Evolutionary conservation across 2,888 invertebrate genomes (phyloP), one percentile per base, ranked within the genome.

Genomic region (Orgyia antiqua): DNA sequence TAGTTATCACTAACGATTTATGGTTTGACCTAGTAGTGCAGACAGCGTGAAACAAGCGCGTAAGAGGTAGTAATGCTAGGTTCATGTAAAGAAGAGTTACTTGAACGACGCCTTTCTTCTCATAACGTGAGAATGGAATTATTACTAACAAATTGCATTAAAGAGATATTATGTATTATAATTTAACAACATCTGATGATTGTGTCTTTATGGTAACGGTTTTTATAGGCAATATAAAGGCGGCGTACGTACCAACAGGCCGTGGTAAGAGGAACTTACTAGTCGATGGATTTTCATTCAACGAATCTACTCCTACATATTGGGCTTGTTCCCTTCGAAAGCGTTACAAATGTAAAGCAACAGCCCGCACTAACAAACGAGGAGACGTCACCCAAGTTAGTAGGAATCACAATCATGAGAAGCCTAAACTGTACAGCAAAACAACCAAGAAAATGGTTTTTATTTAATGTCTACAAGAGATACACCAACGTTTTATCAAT

Each of bases 241-340:
- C 76, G 10, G 77, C 69, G 5, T 80, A 80, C 32, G 59, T 79
- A 35, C 77, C 77, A 4, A 77, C 78, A 3, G 60, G 58, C 7
- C 56, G 66, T 13, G 76, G 79, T 10, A 74, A 68, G 43, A 65
- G 61, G 35, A 56, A 54, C 24, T 55, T 79, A 31, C 51, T 80
- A n/a, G 33, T 80, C 12, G 52, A 72, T 20, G 79, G 79, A 8
- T 82, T 45, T 29, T 74, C 79, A 2, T 79, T 73, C 50, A 36
- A 31, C 10, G 71, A 76, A 44, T 17, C 46, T 0, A 5, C 33
- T 1, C 45, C 58, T 4, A 60, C 57, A 2, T 64, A 59, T 40
- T 80, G 80, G 79, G 24, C 38, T 2, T 80, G 82, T 38, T 71
- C 71, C 2, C 51, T 68, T 3, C 51, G 48, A 20, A 73, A 66